These are phyloP conservation scores for Trematomus bernacchii DNA, from an alignment of 2,797 vertebrate species.

Conservation along the genomic window DNA sequence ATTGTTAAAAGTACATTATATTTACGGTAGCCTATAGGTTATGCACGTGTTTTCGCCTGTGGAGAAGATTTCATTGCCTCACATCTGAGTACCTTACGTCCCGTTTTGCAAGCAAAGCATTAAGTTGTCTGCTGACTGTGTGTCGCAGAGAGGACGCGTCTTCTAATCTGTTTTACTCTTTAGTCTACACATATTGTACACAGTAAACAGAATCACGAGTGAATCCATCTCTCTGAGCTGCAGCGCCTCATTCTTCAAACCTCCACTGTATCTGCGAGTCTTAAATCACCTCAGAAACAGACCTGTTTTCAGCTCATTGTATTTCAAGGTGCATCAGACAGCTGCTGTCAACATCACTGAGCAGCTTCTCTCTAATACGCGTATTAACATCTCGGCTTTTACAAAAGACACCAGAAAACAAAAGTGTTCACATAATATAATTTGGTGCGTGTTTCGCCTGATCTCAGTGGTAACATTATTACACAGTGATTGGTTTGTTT, in stretches of 20 bases:
- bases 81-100: not conserved
- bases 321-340: constrained; percentile 41
- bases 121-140: not conserved
- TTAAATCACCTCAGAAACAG: constrained; percentile 44
- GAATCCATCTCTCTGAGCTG: constrained; percentile 18
- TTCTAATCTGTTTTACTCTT: constrained; percentile 33
- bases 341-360: constrained; percentile 67
- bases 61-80: not conserved
- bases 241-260: constrained; percentile 14
- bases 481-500: constrained; percentile 10
- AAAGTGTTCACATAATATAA: not conserved
- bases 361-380: constrained; percentile 25
- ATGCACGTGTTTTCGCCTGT: not conserved
- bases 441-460: not conserved
- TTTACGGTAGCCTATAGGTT: not conserved
- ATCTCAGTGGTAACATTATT: not conserved
- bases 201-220: constrained; percentile 53
- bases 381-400: constrained; percentile 20
- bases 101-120: constrained; percentile 13
- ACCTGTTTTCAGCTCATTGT: constrained; percentile 9
- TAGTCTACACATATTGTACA: constrained; percentile 27
- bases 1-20: not conserved
- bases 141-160: constrained; percentile 32
- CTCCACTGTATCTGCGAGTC: constrained; percentile 29
- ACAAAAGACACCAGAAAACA: constrained; percentile 15